phyloP scores from a whole-genome alignment of 1,140 invertebrate genomes.

The Lethocerus indicus region DNA sequence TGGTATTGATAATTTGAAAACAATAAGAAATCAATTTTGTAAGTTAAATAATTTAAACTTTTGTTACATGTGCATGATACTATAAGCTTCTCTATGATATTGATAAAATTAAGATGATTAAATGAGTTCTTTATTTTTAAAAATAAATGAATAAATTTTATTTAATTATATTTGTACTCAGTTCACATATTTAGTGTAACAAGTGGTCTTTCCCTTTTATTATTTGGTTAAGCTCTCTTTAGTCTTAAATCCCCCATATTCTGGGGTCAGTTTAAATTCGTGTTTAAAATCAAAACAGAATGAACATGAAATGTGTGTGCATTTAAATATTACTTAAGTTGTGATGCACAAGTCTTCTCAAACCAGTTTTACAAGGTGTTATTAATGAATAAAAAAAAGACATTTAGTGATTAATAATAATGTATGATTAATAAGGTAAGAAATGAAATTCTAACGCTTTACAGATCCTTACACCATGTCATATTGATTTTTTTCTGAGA shows the following conservation, averaged over 20 bases:
- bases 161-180: constrained; percentile 12
- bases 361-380: constrained; percentile 1
- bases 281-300: constrained; percentile 9
- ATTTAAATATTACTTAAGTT: neutral
- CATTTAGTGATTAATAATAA: constrained; percentile 9
- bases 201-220: constrained; percentile 13
- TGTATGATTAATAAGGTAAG: constrained; percentile 9
- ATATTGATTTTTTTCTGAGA: constrained; percentile 3
- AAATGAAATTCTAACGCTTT: constrained; percentile 15
- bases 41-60: no score
- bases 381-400: constrained; percentile 4
- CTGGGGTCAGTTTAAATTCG: constrained; percentile 3
- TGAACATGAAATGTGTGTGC: neutral
- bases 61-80: no score
- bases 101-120: neutral
- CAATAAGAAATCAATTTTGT: no score
- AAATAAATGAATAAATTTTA: neutral
- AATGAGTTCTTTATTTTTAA: constrained; percentile 3
- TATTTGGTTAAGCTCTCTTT: constrained; percentile 11
- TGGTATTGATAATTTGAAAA: no score
- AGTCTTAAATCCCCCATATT: constrained; percentile 7
- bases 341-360: constrained; percentile 7
- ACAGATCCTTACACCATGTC: constrained; percentile 10
- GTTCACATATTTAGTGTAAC: constrained; percentile 15
- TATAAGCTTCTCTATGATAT: no score